Conservation (phyloP, 2,888 invertebrate genomes). For the Argynnis bischoffii region DNA sequence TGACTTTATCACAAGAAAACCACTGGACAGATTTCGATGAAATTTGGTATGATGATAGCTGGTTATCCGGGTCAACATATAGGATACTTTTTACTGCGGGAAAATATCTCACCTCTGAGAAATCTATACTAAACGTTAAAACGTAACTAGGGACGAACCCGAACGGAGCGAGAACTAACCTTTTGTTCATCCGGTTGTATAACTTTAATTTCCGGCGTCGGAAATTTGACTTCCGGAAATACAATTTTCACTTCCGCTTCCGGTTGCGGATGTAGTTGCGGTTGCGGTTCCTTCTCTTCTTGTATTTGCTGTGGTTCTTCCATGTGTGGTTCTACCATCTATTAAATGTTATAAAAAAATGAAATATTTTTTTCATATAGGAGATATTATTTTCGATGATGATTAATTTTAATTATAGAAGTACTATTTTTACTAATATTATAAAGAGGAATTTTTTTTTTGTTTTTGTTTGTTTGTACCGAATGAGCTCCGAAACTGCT, state of each 20-base stretch:
- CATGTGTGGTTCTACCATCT: conserved; percentile 28
- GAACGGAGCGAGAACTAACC: conserved; percentile 44
- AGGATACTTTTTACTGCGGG: too few species aligned
- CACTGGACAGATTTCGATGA: too few species aligned
- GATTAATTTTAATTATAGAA: too few species aligned
- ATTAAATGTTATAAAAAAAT: background rate
- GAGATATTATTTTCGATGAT: too few species aligned
- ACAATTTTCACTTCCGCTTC: conserved; percentile 53
- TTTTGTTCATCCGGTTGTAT: conserved; percentile 63
- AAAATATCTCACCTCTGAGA: too few species aligned
- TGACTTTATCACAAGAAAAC: too few species aligned
- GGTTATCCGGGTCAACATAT: too few species aligned
- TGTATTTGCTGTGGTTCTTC: conserved; percentile 2
- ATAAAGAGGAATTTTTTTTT: too few species aligned
- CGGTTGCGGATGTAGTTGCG: conserved; percentile 39
- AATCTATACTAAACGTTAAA: background rate
- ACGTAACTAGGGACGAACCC: background rate
- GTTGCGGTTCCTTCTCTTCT: conserved; percentile 31
- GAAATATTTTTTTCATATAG: background rate
- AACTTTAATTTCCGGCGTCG: conserved; percentile 74
- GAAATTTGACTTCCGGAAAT: conserved; percentile 74
- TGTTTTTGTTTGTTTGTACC: too few species aligned
- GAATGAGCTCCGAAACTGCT: too few species aligned
- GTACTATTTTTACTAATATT: too few species aligned
- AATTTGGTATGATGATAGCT: too few species aligned